Base-by-base conservation (phyloP, 2,797 vertebrate genomes). In the Xenops minutus region DNA sequence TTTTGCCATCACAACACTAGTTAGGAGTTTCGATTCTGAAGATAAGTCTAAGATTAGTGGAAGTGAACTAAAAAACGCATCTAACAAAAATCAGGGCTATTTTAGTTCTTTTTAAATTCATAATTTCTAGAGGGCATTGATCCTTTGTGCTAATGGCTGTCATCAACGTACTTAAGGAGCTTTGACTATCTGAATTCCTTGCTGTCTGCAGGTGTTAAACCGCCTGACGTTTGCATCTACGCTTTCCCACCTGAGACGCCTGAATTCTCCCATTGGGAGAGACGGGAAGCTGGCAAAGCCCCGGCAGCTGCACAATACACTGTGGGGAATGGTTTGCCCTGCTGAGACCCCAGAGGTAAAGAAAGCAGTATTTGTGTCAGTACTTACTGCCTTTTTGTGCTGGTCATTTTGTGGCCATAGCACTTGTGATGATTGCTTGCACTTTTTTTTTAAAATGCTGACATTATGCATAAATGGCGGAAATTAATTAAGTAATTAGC, bases 241-340 rank as follows among this genome's bases (percentile, higher is more conserved):
- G 0, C 98, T 99, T 76, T 99, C 99, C 63, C 99, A 99, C 69
- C 98, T 99, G 36, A 98, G 99, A 3, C 98, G 99, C 56, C 98
- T 99, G 86, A 99, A 99, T 97, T 99, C 99, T 29, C 99, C 99
- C 0, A 99, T 99, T 10, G 99, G 99, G 32, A 98, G 99, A 97
- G 99, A 99, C 7, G 99, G 99, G 4, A 99, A 99, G 86, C 98
- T 99, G 91, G 99, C 99, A 10, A 99, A 99, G 94, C 99, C 99
- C 32, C 95, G 99, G 55, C 99, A 99, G 95, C 97, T 99, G 64
- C 99, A 99, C 97, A 99, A 99, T 96, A 99, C 99, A 0, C 94
- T 99, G 91, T 99, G 99, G 99, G 99, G 99, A 22, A 99, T 99
- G 99, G 98, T 99, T 96, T 99, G 99, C 94, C 99, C 99, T 21